Evolutionary conservation across 2,113 vertebrate genomes (phyloP).

Genomic region (Gnathonemus echidnorhynchus): DNA sequence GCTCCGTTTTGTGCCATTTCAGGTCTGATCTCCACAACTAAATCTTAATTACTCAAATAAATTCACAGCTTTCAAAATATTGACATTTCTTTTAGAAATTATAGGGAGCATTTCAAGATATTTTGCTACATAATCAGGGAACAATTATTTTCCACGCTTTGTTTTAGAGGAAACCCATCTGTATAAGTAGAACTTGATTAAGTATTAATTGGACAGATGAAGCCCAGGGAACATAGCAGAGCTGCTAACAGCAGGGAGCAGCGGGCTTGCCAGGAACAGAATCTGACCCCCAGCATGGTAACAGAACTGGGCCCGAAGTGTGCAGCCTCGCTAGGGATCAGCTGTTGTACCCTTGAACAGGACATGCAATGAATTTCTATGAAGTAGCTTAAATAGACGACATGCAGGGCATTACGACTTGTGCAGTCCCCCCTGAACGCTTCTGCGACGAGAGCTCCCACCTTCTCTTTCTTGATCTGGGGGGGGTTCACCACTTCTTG

Average conservation of each 20-base stretch:
- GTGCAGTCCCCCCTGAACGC: neutral
- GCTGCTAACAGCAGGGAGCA: neutral
- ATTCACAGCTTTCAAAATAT: neutral
- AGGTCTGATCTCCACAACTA: neutral
- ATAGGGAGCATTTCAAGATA: neutral
- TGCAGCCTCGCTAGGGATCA: neutral
- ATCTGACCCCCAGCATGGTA: neutral
- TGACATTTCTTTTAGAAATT: neutral
- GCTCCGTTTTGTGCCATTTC: neutral
- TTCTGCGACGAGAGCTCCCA: constrained; percentile 39
- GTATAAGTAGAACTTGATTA: neutral
- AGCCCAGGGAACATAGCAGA: neutral
- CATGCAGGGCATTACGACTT: neutral
- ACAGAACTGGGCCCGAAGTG: neutral
- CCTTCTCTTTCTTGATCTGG: constrained; percentile 82
- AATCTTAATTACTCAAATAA: neutral
- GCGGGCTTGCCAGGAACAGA: neutral
- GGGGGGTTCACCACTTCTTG: constrained; percentile 64
- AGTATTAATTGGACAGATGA: neutral
- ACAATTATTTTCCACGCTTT: neutral
- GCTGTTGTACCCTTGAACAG: neutral
- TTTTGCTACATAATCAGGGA: neutral
- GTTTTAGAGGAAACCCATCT: neutral
- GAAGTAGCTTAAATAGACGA: neutral
- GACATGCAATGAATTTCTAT: neutral